Conservation (phyloP, 2,797 vertebrate genomes). For the Sebastes vulpes region DNA sequence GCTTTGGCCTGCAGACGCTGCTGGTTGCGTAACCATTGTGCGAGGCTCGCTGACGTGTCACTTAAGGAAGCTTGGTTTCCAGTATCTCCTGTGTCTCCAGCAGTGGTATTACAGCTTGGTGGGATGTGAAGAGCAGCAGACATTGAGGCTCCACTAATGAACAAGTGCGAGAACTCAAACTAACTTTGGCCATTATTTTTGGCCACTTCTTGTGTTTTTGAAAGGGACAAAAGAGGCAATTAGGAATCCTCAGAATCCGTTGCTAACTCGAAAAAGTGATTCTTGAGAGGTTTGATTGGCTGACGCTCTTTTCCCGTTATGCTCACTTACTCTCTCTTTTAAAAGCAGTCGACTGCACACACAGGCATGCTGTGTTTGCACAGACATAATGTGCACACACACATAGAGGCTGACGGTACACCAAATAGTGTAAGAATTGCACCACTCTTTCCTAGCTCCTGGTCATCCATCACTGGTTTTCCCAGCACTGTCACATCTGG, state of each 20-base stretch:
- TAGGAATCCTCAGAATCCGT: conserved; percentile 51
- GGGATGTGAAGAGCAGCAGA: conserved; percentile 74
- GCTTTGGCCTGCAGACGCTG: conserved; percentile 60
- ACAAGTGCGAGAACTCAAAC: conserved; percentile 71
- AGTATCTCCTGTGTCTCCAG: conserved; percentile 72
- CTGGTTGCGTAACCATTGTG: conserved; percentile 66
- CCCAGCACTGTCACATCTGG: conserved; percentile 71
- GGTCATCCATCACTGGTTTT: conserved; percentile 77
- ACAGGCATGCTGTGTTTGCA: conserved; percentile 7
- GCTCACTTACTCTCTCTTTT: conserved; percentile 41
- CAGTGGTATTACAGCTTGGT: conserved; percentile 68
- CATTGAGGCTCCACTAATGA: conserved; percentile 77
- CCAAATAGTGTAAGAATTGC: conserved; percentile 22
- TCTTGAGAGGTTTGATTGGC: conserved; percentile 60
- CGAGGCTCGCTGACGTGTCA: conserved; percentile 72
- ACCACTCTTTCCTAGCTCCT: conserved; percentile 53
- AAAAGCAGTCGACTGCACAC: conserved; percentile 33
- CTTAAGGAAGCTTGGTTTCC: conserved; percentile 75
- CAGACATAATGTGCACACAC: background rate
- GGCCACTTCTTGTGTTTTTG: conserved; percentile 59
- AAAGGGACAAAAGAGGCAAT: conserved; percentile 68
- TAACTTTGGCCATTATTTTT: conserved; percentile 68
- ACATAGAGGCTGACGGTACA: conserved; percentile 6
- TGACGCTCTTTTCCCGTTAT: conserved; percentile 45
- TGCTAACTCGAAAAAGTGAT: conserved; percentile 47